phyloP scores from a whole-genome alignment of 2,888 invertebrate species.

The Neoscelio sp. region DNA sequence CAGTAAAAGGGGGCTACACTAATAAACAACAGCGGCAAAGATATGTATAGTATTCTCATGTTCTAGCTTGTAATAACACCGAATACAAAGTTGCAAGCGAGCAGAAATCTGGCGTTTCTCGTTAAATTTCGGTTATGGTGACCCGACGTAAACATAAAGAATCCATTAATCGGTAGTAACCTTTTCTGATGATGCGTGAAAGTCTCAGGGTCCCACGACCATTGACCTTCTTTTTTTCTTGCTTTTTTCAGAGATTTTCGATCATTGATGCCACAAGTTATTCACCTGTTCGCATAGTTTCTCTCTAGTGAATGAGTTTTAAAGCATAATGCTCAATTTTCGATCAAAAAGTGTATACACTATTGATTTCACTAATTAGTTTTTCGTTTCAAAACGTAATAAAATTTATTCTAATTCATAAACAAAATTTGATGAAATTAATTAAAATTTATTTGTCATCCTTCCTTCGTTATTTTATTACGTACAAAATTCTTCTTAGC shows the following conservation, averaged over 20 bases:
- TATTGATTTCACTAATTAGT: constrained; percentile 45
- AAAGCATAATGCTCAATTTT: not conserved
- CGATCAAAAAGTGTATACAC: not conserved
- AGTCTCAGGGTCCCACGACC: constrained; percentile 56
- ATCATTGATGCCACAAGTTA: constrained; percentile 50
- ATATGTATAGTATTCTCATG: no score
- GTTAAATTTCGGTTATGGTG: constrained; percentile 24
- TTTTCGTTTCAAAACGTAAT: not conserved
- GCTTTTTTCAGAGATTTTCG: constrained; percentile 49
- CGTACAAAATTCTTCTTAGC: no score
- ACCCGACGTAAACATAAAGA: constrained; percentile 31
- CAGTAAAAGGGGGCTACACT: no score
- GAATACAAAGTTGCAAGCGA: constrained; percentile 11
- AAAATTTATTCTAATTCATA: constrained; percentile 25
- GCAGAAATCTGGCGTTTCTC: constrained; percentile 25
- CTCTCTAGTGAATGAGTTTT: constrained; percentile 26
- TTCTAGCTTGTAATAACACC: no score
- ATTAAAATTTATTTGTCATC: no score
- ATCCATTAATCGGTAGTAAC: constrained; percentile 55
- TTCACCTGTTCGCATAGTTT: constrained; percentile 56
- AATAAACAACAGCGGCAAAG: constrained; percentile 35
- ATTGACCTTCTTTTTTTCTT: constrained; percentile 52
- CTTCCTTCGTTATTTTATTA: no score
- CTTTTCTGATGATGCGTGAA: constrained; percentile 57
- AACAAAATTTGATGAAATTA: no score